A percentile compares a stretch with the other conserved stretches of the same genome.
phyloP scores from a whole-genome alignment of 2,888 invertebrate genomes.

The Ophraella communa region DNA sequence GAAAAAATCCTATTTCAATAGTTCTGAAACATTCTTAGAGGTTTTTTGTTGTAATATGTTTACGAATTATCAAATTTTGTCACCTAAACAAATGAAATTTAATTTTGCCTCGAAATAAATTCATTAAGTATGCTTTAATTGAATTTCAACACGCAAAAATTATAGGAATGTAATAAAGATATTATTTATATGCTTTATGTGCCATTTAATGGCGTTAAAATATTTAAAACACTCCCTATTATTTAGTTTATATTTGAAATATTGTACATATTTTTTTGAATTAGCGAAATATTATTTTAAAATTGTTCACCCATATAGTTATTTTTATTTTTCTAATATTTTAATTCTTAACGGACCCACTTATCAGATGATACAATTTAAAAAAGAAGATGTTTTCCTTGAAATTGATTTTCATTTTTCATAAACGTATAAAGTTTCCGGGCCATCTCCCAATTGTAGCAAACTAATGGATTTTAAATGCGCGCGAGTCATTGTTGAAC shows the following conservation, averaged over 20 bases:
- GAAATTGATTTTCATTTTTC: slow-evolving; percentile 4
- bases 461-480: slow-evolving; percentile 36
- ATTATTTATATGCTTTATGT: neutral
- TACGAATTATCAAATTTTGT: neutral
- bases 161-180: neutral
- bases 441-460: slow-evolving; percentile 13
- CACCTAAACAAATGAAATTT: neutral
- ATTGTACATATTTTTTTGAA: too few species aligned
- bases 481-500: slow-evolving; percentile 29
- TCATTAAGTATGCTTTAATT: neutral
- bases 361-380: neutral
- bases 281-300: too few species aligned
- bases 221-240: neutral
- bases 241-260: too few species aligned
- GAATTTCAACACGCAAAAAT: slow-evolving; percentile 1
- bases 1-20: too few species aligned
- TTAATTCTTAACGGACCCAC: too few species aligned
- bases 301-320: too few species aligned
- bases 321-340: too few species aligned
- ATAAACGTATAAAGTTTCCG: slow-evolving; percentile 12
- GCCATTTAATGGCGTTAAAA: neutral
- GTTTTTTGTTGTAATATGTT: too few species aligned
- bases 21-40: too few species aligned
- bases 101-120: slow-evolving; percentile 2
- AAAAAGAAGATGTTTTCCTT: neutral